Percentiles rank a stretch among this genome's conserved stretches.
Conservation (phyloP, 2,113 vertebrate genomes). For the Tachuris rubrigastra region DNA sequence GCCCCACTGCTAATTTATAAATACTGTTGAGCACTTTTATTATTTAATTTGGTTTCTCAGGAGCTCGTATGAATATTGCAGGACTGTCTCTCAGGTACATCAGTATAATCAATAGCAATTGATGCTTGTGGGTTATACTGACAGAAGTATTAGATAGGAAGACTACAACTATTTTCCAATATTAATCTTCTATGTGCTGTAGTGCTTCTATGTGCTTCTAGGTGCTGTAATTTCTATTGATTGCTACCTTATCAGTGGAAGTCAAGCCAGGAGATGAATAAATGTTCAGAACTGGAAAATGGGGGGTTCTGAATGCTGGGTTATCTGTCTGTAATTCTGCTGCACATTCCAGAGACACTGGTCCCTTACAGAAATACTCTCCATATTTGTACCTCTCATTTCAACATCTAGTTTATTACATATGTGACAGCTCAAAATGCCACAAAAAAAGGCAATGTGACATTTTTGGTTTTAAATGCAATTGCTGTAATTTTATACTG, state of each 20-base stretch:
- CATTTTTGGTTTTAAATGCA: neutral
- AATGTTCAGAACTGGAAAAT: neutral
- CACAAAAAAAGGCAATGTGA: neutral
- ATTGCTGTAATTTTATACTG: neutral
- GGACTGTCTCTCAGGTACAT: neutral
- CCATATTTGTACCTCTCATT: neutral
- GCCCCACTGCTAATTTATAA: neutral
- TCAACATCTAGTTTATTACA: neutral
- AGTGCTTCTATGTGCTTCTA: neutral
- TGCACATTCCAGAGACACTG: neutral
- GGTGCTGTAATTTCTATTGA: conserved; percentile 3
- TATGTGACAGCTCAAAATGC: neutral
- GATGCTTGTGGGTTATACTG: neutral
- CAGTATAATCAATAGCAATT: neutral
- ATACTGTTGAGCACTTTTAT: neutral
- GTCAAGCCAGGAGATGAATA: neutral
- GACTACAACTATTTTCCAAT: neutral
- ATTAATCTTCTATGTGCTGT: neutral
- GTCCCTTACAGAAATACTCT: neutral
- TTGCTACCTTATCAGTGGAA: neutral
- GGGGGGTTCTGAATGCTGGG: neutral
- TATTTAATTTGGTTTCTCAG: neutral
- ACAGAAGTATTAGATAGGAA: neutral
- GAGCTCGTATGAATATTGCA: neutral
- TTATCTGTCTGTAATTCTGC: neutral